These are phyloP conservation scores for Leucophenga montana DNA, from an alignment of 2,888 invertebrate species.

Conservation along the genomic window DNA sequence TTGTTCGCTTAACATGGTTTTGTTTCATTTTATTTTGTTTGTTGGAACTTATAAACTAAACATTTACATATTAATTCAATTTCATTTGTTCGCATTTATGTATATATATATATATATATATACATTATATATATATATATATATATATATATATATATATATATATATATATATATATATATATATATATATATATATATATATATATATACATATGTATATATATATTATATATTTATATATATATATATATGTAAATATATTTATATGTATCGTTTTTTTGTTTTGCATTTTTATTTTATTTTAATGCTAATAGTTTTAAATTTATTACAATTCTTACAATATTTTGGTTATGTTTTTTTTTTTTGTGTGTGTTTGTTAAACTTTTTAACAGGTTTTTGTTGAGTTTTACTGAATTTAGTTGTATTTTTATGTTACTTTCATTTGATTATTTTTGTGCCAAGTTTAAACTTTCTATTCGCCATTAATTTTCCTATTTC, in stretches of 20 bases:
- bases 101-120: too few relatives aligned
- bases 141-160: too few relatives aligned
- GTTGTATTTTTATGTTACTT: constrained; percentile 26
- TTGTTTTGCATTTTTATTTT: constrained; percentile 19
- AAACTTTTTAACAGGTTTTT: constrained; percentile 9
- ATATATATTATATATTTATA: too few relatives aligned
- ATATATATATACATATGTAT: too few relatives aligned
- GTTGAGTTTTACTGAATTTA: constrained; percentile 18
- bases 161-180: too few relatives aligned
- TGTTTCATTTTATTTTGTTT: constrained; percentile 41
- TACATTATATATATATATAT: too few relatives aligned
- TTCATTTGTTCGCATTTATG: constrained; percentile 2
- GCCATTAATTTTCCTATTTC: constrained; percentile 18
- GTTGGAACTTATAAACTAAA: constrained; percentile 39
- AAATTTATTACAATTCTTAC: constrained; percentile 27
- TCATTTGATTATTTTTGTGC: constrained; percentile 40
- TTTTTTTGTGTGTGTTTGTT: constrained; percentile 16
- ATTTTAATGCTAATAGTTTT: constrained; percentile 27
- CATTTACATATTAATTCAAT: constrained; percentile 25
- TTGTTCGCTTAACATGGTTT: constrained; percentile 30
- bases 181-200: too few relatives aligned
- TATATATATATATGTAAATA: too few relatives aligned
- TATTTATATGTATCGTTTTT: constrained; percentile 17
- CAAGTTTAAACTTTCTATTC: constrained; percentile 42
- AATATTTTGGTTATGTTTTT: constrained; percentile 22